Evolutionary conservation across 2,113 vertebrate genomes (phyloP).

Genomic region (Chrysemys picta): DNA sequence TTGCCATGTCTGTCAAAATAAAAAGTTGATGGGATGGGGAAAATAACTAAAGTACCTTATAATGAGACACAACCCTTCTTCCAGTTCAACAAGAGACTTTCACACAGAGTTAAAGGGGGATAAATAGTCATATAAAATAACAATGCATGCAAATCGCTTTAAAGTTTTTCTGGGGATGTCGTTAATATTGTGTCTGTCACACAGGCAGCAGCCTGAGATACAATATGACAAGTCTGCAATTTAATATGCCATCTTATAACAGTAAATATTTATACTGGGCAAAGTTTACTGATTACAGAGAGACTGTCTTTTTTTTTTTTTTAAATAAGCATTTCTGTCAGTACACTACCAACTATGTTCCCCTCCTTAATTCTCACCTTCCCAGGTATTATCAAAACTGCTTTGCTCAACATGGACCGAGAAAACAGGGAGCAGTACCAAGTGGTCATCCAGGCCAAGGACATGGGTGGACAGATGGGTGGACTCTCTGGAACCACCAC

Average conservation of each 20-base stretch:
- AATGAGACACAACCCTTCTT: slow-evolving; percentile 6
- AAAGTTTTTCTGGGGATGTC: background rate
- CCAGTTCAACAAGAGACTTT: slow-evolving; percentile 31
- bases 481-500: slow-evolving; percentile 94
- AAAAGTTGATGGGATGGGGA: background rate
- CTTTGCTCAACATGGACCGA: slow-evolving; percentile 94
- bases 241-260: slow-evolving; percentile 42
- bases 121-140: slow-evolving; percentile 35
- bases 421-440: slow-evolving; percentile 93
- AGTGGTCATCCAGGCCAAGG: slow-evolving; percentile 97
- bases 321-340: slow-evolving; percentile 45
- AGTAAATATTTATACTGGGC: slow-evolving; percentile 52
- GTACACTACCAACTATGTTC: slow-evolving; percentile 21
- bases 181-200: slow-evolving; percentile 27
- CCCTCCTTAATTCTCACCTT: slow-evolving; percentile 59
- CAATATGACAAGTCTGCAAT: slow-evolving; percentile 47
- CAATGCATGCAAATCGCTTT: slow-evolving; percentile 19
- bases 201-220: slow-evolving; percentile 27
- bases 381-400: slow-evolving; percentile 94
- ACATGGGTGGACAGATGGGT: slow-evolving; percentile 98
- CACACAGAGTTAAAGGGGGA: background rate
- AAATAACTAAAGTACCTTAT: background rate
- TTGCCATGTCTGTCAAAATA: slow-evolving; percentile 31
- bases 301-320: slow-evolving; percentile 33
- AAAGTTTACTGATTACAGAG: slow-evolving; percentile 25